Evolutionary conservation across 2,797 vertebrate species (phyloP).

Genomic region (Carcharodon carcharias): DNA sequence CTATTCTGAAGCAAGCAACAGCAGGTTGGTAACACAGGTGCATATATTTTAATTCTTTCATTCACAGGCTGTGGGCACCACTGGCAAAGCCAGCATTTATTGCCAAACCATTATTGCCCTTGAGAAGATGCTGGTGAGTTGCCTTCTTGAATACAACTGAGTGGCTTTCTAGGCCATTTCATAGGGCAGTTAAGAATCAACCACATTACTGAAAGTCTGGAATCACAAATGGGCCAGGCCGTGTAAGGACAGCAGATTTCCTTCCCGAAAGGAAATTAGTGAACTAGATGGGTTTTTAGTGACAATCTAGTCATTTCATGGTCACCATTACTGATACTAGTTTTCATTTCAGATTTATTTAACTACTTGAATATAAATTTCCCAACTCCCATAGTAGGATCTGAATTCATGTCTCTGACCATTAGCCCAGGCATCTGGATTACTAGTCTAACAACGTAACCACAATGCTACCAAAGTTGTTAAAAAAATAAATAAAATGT

Average conservation of each 20-base stretch:
- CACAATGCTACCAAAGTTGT: background rate
- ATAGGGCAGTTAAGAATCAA: background rate
- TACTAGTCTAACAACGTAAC: too few relatives aligned
- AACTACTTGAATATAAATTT: background rate
- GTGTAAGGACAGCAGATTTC: background rate
- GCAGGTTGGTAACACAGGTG: too few relatives aligned
- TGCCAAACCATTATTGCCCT: too few relatives aligned
- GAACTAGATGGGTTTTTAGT: background rate
- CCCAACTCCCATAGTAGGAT: background rate
- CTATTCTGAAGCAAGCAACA: too few relatives aligned
- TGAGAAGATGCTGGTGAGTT: too few relatives aligned
- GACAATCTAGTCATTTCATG: background rate
- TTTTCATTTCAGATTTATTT: background rate
- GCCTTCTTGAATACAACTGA: too few relatives aligned
- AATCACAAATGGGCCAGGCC: background rate
- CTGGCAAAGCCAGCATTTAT: too few relatives aligned
- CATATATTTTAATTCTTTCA: too few relatives aligned
- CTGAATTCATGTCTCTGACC: background rate
- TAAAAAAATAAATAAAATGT: background rate
- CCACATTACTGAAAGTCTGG: background rate
- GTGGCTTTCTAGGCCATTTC: too few relatives aligned
- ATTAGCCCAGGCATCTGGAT: background rate
- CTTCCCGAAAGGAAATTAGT: background rate
- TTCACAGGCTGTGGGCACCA: too few relatives aligned
- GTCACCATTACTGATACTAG: background rate